Evolutionary conservation across 2,797 vertebrate species (phyloP).

Genomic region (Carduelis carduelis): DNA sequence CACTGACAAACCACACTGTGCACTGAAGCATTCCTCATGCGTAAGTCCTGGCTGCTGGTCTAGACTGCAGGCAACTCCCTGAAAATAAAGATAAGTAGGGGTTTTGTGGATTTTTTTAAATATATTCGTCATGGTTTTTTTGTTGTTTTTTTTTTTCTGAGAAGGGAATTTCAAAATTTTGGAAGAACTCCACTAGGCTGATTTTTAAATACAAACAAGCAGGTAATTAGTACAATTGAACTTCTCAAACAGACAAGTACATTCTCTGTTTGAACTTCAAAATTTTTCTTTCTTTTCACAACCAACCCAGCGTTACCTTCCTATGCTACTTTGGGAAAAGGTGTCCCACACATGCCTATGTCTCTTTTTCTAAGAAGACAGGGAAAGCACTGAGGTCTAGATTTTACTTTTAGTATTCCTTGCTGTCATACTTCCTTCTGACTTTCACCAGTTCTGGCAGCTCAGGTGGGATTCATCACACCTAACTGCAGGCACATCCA

Average conservation of each 20-base stretch:
- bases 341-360: background rate
- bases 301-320: background rate
- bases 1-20: background rate
- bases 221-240: background rate
- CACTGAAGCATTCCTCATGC: background rate
- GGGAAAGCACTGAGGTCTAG: background rate
- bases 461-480: background rate
- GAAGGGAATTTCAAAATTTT: background rate
- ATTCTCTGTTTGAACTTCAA: background rate
- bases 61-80: background rate
- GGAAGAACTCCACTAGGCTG: background rate
- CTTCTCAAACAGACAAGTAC: too few relatives aligned
- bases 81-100: background rate
- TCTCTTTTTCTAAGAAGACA: background rate
- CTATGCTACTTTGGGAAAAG: background rate
- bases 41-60: background rate
- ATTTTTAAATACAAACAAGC: background rate
- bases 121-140: rapidly evolving
- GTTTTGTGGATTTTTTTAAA: rapidly evolving
- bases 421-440: background rate
- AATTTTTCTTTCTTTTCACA: background rate
- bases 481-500: background rate
- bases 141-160: background rate
- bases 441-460: background rate
- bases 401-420: background rate